A percentile compares a stretch with the other conserved stretches of the same genome.
phyloP scores from a whole-genome alignment of 2,113 vertebrate genomes.

The Aleadryas rufinucha region DNA sequence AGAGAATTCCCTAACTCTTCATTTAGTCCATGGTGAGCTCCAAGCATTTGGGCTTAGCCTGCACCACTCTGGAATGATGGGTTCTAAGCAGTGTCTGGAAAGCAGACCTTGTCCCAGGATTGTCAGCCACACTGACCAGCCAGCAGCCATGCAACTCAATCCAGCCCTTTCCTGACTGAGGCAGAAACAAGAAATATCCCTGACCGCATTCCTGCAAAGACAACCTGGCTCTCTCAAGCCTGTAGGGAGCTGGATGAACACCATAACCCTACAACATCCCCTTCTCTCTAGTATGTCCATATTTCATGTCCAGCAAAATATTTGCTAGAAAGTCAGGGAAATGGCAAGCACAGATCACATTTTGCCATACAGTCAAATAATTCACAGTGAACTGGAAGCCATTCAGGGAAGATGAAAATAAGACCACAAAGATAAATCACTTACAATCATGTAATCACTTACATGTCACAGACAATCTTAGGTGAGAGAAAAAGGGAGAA shows the following conservation, averaged over 20 bases:
- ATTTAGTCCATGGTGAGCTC: rapidly evolving
- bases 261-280: neutral
- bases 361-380: conserved; percentile 3
- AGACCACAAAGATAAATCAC: conserved; percentile 8
- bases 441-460: conserved; percentile 12
- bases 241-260: neutral
- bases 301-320: neutral
- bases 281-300: neutral
- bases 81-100: neutral
- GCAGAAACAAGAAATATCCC: neutral
- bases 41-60: neutral
- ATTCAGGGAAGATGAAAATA: conserved; percentile 31
- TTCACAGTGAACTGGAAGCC: neutral
- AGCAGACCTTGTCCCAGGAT: neutral
- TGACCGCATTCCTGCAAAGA: neutral
- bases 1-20: neutral
- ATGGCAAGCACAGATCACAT: neutral
- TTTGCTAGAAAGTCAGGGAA: neutral
- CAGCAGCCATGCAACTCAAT: neutral
- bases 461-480: neutral
- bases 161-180: neutral
- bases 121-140: neutral
- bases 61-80: rapidly evolving
- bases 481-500: neutral
- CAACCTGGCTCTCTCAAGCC: rapidly evolving